Evolutionary conservation across 1,140 invertebrate species (phyloP), one percentile per base, ranked within the genome.

Genomic region (Aphelenchoides avenae): DNA sequence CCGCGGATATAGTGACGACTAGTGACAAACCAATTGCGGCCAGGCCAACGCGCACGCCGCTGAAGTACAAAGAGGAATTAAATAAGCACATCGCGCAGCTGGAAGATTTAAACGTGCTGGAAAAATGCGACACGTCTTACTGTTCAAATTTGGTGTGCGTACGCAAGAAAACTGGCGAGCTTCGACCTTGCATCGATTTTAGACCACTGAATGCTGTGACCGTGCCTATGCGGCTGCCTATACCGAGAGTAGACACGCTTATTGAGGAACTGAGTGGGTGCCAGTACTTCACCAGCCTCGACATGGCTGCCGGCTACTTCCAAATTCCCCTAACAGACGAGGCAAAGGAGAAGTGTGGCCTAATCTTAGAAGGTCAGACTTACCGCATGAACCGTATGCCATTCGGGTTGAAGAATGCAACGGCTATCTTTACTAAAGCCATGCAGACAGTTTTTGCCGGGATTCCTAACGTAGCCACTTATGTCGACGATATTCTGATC

Each of bases 121-220:
- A 27, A 7, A 42, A 42, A 13, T 42, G 26, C 11, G 41, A 42
- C 41, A 51, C 48, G 18, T 39, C 48, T 18, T 51, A 39, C 33
- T 18, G 36, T 1, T 51, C 48, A 2, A 51, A 51, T 41, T 2
- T 51, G 9, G 48, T 51, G 9, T 11, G 22, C 29, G 48, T 51
- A 2, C 48, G 43, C 18, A 50, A 50, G 47, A 50, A 50, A 7
- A 37, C 33, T 20, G 47, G 47, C 5, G n/a, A n/a, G n/a, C n/a
- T n/a, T n/a, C n/a, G n/a, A n/a, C n/a, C n/a, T 54, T 80, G 76
- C 54, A 55, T 82, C 0, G 80, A 84, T 65, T 84, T 75, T 55
- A 29, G 80, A 29, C 46, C 55, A 22, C 44, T 83, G 11, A 83
- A 83, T 64, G 13, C 27, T 48, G 68, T 56, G 0, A 81, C 77